These are phyloP conservation scores for Halichoerus grypus DNA, from an alignment of 2,113 vertebrate species.

Conservation along the genomic window DNA sequence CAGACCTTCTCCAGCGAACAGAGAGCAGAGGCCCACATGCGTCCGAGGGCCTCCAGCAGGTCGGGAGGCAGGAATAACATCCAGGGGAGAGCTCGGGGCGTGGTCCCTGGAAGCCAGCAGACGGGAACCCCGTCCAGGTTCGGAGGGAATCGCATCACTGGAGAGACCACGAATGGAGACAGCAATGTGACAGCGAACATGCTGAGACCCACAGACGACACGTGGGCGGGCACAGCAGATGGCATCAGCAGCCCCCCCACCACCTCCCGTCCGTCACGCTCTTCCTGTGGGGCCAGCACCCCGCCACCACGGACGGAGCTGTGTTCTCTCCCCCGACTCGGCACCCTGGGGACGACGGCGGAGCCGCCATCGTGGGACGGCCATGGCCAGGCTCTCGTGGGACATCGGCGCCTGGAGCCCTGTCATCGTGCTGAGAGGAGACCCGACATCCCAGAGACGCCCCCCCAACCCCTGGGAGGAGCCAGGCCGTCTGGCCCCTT, in stretches of 20 bases:
- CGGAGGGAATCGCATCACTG: not conserved
- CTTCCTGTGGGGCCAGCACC: too few relatives aligned
- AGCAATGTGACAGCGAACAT: not conserved
- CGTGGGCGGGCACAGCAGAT: not conserved
- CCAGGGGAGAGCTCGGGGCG: not conserved
- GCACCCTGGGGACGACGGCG: accelerated
- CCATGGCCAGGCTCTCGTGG: not conserved
- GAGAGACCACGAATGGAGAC: not conserved
- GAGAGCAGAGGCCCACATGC: not conserved
- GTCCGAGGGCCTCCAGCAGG: not conserved
- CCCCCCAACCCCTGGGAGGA: too few relatives aligned
- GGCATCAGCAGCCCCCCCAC: not conserved
- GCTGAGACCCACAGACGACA: not conserved
- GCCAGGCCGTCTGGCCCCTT: not conserved
- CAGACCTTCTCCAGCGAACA: not conserved
- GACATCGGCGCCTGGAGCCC: not conserved
- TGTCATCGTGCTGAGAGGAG: not conserved
- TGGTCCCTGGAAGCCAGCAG: not conserved
- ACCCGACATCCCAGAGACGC: not conserved
- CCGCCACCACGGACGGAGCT: not conserved
- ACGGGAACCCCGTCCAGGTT: not conserved
- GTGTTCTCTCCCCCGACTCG: not conserved
- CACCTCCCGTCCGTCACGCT: too few relatives aligned
- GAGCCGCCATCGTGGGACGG: accelerated
- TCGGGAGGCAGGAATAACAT: not conserved